Conservation (phyloP, 2,113 vertebrate species). For the Onychostruthus taczanowskii region DNA sequence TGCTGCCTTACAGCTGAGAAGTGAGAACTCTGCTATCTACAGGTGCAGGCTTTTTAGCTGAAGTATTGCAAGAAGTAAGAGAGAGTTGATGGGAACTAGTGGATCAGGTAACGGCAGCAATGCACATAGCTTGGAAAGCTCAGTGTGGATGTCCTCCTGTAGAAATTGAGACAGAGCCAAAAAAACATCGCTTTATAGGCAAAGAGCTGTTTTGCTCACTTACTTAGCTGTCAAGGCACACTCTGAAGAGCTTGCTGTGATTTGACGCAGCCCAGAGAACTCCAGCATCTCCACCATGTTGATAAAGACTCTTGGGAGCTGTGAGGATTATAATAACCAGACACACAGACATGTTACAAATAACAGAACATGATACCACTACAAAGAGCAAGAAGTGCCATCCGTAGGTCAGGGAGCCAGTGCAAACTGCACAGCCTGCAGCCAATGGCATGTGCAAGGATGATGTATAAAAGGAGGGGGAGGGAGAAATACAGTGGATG, state of each 20-base stretch:
- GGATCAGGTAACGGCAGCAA: not conserved
- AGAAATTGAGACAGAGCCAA: not conserved
- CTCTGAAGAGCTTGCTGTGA: conserved; percentile 68
- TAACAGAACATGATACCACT: conserved; percentile 30
- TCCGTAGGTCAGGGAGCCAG: not conserved
- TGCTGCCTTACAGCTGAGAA: not conserved
- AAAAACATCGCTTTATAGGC: not conserved
- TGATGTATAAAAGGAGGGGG: not conserved
- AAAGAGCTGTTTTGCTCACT: conserved; percentile 22
- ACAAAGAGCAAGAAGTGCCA: conserved; percentile 24
- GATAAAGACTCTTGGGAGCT: conserved; percentile 87
- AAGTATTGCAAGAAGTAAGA: not conserved
- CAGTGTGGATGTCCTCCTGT: not conserved
- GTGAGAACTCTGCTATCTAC: not conserved
- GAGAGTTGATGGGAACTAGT: not conserved
- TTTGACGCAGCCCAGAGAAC: conserved; percentile 75
- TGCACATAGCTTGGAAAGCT: not conserved
- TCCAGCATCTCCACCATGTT: conserved; percentile 85
- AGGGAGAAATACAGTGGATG: not conserved
- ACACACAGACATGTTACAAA: not conserved
- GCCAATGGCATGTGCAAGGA: not conserved
- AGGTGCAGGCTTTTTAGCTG: not conserved
- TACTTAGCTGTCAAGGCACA: conserved; percentile 76
- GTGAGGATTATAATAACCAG: conserved; percentile 31
- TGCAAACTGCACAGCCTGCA: not conserved